These are phyloP conservation scores for Balearica regulorum DNA, from an alignment of 2,797 vertebrate species.

Conservation along the genomic window DNA sequence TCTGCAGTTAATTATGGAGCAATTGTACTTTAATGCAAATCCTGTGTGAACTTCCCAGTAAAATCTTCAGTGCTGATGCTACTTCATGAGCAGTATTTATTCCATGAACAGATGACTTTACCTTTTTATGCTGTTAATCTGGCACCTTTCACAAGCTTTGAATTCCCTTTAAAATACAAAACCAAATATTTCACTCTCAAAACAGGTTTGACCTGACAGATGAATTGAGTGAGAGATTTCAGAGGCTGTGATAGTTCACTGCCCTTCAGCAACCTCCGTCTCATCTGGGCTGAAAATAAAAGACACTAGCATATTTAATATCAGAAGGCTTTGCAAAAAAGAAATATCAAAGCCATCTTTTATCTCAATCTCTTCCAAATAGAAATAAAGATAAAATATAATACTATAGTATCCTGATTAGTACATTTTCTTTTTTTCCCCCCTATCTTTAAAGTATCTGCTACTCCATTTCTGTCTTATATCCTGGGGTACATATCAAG, in stretches of 20 bases:
- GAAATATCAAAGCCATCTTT: not conserved
- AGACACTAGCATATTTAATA: not conserved
- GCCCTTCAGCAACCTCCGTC: not conserved
- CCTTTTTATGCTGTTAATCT: not conserved
- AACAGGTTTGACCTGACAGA: not conserved
- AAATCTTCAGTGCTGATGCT: not conserved
- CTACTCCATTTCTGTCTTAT: not conserved
- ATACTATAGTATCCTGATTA: not conserved
- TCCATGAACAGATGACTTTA: not conserved
- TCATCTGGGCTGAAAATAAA: not conserved
- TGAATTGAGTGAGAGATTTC: not conserved
- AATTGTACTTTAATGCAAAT: not conserved
- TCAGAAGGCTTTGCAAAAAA: not conserved
- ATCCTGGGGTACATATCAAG: not conserved
- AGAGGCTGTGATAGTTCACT: not conserved
- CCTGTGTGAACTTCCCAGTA: not conserved
- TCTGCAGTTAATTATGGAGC: not conserved
- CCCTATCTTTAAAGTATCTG: not conserved
- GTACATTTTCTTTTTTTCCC: not conserved
- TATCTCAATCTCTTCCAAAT: not conserved
- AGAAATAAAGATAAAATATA: not conserved
- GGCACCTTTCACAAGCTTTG: not conserved
- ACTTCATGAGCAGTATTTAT: not conserved
- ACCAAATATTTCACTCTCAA: conserved; percentile 21
- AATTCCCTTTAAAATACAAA: not conserved